These are phyloP conservation scores for Laspeyria flexula DNA, from an alignment of 2,888 invertebrate species.

Conservation along the genomic window DNA sequence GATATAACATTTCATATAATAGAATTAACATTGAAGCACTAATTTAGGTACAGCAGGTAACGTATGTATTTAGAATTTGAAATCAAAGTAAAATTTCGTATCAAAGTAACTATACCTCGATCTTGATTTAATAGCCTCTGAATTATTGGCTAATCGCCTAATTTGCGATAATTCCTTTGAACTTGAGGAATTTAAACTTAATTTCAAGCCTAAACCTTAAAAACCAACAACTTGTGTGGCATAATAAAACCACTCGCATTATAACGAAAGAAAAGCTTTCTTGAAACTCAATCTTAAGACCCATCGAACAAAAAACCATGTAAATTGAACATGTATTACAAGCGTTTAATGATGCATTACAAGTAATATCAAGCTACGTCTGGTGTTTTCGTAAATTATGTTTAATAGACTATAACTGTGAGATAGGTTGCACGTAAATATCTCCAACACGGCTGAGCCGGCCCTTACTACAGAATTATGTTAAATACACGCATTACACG, in stretches of 20 bases:
- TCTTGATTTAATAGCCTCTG: too few species aligned
- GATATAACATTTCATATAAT: too few species aligned
- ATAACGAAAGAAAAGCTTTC: background rate
- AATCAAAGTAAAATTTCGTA: too few species aligned
- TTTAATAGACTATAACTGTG: constrained; percentile 64
- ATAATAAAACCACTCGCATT: background rate
- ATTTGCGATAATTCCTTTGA: too few species aligned
- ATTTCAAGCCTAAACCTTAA: too few species aligned
- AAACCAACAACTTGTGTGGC: constrained; percentile 2
- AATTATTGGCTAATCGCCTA: too few species aligned
- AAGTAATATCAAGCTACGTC: constrained; percentile 47
- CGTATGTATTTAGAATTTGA: too few species aligned
- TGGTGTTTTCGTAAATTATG: constrained; percentile 63
- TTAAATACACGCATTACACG: constrained; percentile 45
- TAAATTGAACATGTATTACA: constrained; percentile 29
- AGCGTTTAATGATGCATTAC: constrained; percentile 34
- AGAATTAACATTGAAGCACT: too few species aligned
- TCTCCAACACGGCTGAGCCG: constrained; percentile 28
- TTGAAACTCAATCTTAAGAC: constrained; percentile 1
- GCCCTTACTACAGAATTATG: constrained; percentile 37
- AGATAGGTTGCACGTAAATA: constrained; percentile 46
- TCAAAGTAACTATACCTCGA: too few species aligned
- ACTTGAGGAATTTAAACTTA: too few species aligned
- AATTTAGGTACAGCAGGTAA: too few species aligned
- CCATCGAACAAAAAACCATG: constrained; percentile 19